phyloP scores from a whole-genome alignment of 2,888 invertebrate genomes.

The Druceiella hillmani region DNA sequence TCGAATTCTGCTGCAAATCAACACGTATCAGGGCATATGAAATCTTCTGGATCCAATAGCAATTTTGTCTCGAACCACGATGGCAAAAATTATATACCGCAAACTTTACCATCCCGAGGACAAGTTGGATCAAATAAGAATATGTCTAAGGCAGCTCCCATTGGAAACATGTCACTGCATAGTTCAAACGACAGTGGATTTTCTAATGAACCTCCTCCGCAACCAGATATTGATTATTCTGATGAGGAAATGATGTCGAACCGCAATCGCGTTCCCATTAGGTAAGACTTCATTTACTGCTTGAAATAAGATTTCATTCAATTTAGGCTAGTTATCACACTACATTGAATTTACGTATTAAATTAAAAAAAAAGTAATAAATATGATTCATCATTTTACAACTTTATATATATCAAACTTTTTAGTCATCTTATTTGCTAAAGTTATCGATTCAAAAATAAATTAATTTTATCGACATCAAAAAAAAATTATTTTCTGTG shows the following conservation, averaged over 20 bases:
- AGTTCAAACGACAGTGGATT: conserved; percentile 91
- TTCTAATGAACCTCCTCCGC: conserved; percentile 82
- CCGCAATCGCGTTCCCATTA: conserved; percentile 55
- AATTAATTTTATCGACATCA: too few species aligned
- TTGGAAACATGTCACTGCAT: conserved; percentile 74
- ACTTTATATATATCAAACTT: too few species aligned
- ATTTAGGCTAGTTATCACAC: too few species aligned
- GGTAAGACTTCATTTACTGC: conserved; percentile 48
- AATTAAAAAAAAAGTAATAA: too few species aligned
- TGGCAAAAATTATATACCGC: conserved; percentile 46
- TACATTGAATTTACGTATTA: too few species aligned
- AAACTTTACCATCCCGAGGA: conserved; percentile 46
- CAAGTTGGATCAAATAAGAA: conserved; percentile 28
- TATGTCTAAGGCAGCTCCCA: conserved; percentile 31
- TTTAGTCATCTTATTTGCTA: too few species aligned
- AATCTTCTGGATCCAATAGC: conserved; percentile 55
- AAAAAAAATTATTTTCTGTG: too few species aligned
- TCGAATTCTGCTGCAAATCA: conserved; percentile 34
- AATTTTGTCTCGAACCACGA: conserved; percentile 47
- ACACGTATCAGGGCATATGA: conserved; percentile 47
- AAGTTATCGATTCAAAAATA: too few species aligned
- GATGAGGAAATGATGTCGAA: conserved; percentile 84
- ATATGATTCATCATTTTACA: too few species aligned
- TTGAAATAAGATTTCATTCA: too few species aligned
- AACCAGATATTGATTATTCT: conserved; percentile 86